Evolutionary conservation across 2,888 invertebrate species (phyloP), one percentile per base, ranked within the genome.

Genomic region (Hartigia nigra): DNA sequence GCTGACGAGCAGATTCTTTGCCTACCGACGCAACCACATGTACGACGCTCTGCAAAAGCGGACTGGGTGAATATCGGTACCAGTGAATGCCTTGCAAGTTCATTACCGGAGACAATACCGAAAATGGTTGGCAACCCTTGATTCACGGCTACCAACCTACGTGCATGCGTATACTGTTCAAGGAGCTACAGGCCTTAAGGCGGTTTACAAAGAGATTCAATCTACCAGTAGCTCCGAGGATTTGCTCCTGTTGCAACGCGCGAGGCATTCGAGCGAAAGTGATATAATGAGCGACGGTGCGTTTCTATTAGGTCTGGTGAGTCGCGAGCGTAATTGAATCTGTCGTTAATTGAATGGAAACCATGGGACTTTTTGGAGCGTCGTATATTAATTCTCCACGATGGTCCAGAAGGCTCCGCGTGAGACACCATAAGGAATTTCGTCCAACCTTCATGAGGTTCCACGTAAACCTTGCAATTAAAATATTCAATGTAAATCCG

Each of bases 1-100:
- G 84, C 83, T 84, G 84, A 85, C 81, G 35, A 31, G 75, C 55
- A 72, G 70, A 82, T 83, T 81, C 77, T 75, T 55, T 77, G n/a
- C 36, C 35, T 55, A 2, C 9, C 55, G 55, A 5, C 55, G 55
- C 55, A 9, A 55, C n/a, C n/a, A 23, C 55, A 9, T 55, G 14
- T 23, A 23, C 55, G 55, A 23, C 39, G 55, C 9, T 55, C 55
- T 2, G 55, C 0, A 55, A 23, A 9, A 3, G 9, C 55, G 14
- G 23, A 55, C 39, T 23, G 39, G 39, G 23, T 55, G 23, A 23
- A 55, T 55, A 5, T 55, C 23, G 55, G 55, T 23, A 55, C 55
- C 55, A 23, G 55, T 3, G 55, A 55, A 55, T 55, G 9, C 23
- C 55, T 23, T 55, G 55, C 55, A 9, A 55, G 55, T 55, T 55